phyloP scores from a whole-genome alignment of 1,140 invertebrate species.

The Hormaphis cornu region DNA sequence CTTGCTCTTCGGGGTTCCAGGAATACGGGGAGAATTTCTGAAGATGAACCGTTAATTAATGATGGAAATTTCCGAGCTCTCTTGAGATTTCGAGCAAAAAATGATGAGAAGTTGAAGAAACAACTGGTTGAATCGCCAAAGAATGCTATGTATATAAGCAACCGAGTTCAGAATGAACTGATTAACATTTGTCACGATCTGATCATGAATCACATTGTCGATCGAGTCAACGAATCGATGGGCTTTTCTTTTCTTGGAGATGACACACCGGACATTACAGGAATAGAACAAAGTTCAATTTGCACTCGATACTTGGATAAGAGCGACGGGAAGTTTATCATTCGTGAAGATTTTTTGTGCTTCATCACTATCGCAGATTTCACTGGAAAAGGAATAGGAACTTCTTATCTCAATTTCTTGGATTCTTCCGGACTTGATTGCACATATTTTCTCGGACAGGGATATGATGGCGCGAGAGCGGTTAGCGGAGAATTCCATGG shows the following conservation, averaged over 20 bases:
- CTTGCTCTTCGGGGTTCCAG: constrained; percentile 29
- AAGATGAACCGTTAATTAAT: constrained; percentile 33
- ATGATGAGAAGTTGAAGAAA: constrained; percentile 22
- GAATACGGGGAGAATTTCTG: constrained; percentile 27
- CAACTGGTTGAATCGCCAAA: not conserved
- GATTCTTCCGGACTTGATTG: not conserved
- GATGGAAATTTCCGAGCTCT: constrained; percentile 37
- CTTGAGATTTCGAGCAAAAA: constrained; percentile 35
- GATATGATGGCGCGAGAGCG: constrained; percentile 39
- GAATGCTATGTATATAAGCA: constrained; percentile 32
- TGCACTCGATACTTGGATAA: constrained; percentile 28
- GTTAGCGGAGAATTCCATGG: constrained; percentile 39
- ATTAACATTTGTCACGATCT: constrained; percentile 31
- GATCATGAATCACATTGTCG: constrained; percentile 27
- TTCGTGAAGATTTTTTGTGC: constrained; percentile 35
- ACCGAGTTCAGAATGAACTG: too few species aligned
- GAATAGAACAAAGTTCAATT: constrained; percentile 33
- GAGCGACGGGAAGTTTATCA: too few species aligned
- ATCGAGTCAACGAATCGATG: constrained; percentile 22
- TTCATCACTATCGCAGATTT: constrained; percentile 37
- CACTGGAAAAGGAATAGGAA: constrained; percentile 34
- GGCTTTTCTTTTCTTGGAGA: constrained; percentile 32
- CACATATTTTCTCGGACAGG: constrained; percentile 34
- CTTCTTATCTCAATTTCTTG: not conserved
- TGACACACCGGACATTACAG: constrained; percentile 31